A percentile compares a stretch with the other conserved stretches of the same genome.
Evolutionary conservation across 2,888 invertebrate genomes (phyloP).

Genomic region (Anaspis maculata): DNA sequence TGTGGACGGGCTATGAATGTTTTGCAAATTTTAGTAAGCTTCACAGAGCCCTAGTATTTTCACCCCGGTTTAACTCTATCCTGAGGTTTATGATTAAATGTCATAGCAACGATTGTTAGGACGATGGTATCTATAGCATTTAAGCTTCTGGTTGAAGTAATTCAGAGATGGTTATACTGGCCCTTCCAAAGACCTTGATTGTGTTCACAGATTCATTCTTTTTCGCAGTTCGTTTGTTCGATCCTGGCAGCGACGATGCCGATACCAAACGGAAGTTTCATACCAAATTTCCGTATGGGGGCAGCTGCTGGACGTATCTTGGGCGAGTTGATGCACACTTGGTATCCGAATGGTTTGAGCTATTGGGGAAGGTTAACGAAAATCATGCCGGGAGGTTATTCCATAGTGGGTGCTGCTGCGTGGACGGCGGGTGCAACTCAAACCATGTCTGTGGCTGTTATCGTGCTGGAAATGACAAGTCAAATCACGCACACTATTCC

Average conservation of each 20-base stretch:
- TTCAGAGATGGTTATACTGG: too few relatives aligned
- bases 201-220: too few relatives aligned
- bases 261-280: constrained; percentile 94
- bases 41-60: too few relatives aligned
- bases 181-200: too few relatives aligned
- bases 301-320: constrained; percentile 87
- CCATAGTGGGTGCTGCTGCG: constrained; percentile 89
- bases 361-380: constrained; percentile 74
- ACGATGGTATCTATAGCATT: too few relatives aligned
- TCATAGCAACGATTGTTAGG: too few relatives aligned
- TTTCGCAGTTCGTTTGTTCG: constrained; percentile 69
- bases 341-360: constrained; percentile 74
- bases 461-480: constrained; percentile 95
- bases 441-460: constrained; percentile 89
- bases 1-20: too few relatives aligned
- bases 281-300: constrained; percentile 94
- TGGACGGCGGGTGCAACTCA: constrained; percentile 94
- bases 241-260: constrained; percentile 92
- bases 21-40: too few relatives aligned
- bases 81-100: too few relatives aligned
- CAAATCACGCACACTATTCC: constrained; percentile 93
- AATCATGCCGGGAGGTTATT: constrained; percentile 89
- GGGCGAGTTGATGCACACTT: constrained; percentile 89
- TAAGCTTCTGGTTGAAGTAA: too few relatives aligned
- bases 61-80: too few relatives aligned